These are phyloP conservation scores for Melinaea marsaeus DNA, from an alignment of 2,888 invertebrate genomes.

Conservation along the genomic window DNA sequence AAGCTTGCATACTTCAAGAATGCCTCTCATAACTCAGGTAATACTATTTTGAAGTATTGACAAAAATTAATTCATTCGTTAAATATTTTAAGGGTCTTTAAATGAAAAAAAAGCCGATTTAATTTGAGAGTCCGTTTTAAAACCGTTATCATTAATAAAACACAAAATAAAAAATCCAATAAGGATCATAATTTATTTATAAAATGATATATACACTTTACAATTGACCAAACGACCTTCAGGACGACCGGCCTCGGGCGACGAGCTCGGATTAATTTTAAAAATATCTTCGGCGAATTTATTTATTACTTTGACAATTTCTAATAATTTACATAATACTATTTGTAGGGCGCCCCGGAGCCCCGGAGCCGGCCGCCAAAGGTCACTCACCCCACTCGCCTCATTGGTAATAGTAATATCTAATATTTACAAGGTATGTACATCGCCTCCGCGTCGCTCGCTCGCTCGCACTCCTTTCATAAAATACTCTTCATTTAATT, in stretches of 20 bases:
- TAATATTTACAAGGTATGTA: constrained; percentile 63
- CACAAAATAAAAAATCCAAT: constrained; percentile 63
- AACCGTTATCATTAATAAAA: constrained; percentile 43
- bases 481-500: constrained; percentile 20
- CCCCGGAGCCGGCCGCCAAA: constrained; percentile 50
- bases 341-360: constrained; percentile 35
- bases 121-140: too few relatives aligned
- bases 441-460: constrained; percentile 32
- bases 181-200: constrained; percentile 75
- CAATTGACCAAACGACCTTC: constrained; percentile 67
- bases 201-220: constrained; percentile 76
- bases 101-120: too few relatives aligned
- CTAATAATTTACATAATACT: constrained; percentile 20
- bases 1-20: too few relatives aligned
- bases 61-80: too few relatives aligned
- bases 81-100: too few relatives aligned
- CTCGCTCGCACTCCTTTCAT: constrained; percentile 11
- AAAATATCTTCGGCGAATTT: constrained; percentile 11
- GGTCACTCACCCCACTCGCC: constrained; percentile 50
- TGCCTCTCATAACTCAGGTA: too few relatives aligned
- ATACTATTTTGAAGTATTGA: too few relatives aligned
- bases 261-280: constrained; percentile 26
- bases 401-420: constrained; percentile 62
- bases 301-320: not conserved
- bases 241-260: constrained; percentile 47